phyloP scores from a whole-genome alignment of 2,113 vertebrate species.

The Dissostichus mawsoni region DNA sequence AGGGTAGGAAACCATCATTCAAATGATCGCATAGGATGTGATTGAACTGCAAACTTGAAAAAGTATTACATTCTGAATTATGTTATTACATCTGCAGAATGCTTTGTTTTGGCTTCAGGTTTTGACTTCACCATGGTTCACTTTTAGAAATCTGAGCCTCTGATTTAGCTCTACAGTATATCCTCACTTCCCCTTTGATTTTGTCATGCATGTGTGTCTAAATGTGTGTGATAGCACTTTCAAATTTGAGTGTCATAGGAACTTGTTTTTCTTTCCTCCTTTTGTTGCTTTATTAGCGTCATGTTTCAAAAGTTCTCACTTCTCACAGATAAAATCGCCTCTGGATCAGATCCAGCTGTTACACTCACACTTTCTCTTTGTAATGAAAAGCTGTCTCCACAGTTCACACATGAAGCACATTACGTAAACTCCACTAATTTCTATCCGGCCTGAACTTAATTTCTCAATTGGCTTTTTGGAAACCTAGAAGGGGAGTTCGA shows the following conservation, averaged over 20 bases:
- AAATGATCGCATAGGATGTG: not conserved
- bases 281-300: not conserved
- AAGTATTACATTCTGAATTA: not conserved
- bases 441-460: slow-evolving; percentile 18
- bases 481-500: not conserved
- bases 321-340: slow-evolving; percentile 13
- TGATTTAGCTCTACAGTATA: not conserved
- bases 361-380: not conserved
- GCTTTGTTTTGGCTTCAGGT: not conserved
- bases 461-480: not conserved
- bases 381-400: not conserved
- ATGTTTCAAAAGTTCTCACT: not conserved
- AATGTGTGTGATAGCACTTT: not conserved
- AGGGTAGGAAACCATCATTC: not conserved
- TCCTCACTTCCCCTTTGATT: not conserved
- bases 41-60: not conserved
- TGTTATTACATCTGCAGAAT: not conserved
- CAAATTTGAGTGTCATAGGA: not conserved
- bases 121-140: not conserved
- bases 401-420: slow-evolving; percentile 14
- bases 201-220: not conserved
- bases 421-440: slow-evolving; percentile 22
- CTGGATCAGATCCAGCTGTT: slow-evolving; percentile 25
- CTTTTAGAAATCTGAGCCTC: not conserved
- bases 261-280: slow-evolving; percentile 16